Evolutionary conservation across 2,888 invertebrate species (phyloP).

Genomic region (Tortricodes alternella): DNA sequence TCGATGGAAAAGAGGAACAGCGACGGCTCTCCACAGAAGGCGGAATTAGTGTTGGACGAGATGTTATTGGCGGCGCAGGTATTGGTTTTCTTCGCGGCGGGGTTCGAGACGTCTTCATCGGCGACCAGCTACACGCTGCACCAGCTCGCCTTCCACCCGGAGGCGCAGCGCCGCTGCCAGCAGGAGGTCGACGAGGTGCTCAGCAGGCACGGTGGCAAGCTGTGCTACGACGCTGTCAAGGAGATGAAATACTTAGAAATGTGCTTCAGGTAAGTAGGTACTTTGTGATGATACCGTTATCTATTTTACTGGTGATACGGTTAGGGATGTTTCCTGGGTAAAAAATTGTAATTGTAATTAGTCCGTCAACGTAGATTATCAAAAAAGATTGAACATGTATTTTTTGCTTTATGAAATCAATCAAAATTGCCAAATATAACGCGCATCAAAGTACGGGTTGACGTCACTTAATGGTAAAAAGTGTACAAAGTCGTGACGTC

Average conservation of each 20-base stretch:
- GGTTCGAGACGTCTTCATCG: slow-evolving; percentile 59
- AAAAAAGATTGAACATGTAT: too few species aligned
- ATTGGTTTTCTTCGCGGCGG: slow-evolving; percentile 54
- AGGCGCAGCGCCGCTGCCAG: slow-evolving; percentile 49
- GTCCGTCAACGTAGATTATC: too few species aligned
- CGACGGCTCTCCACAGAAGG: slow-evolving; percentile 40
- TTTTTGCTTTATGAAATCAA: too few species aligned
- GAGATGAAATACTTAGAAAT: slow-evolving; percentile 52
- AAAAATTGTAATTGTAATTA: too few species aligned
- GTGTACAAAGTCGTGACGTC: too few species aligned
- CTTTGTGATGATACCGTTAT: not conserved
- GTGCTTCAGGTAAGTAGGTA: slow-evolving; percentile 36
- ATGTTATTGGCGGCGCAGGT: slow-evolving; percentile 48
- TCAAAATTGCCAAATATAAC: too few species aligned
- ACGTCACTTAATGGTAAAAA: too few species aligned
- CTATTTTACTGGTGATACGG: too few species aligned
- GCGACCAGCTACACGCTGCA: slow-evolving; percentile 47
- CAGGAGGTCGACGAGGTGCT: slow-evolving; percentile 51
- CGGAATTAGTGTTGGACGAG: slow-evolving; percentile 47
- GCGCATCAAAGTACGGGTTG: too few species aligned
- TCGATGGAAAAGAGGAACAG: slow-evolving; percentile 40
- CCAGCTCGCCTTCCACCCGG: slow-evolving; percentile 52
- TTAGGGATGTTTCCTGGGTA: too few species aligned
- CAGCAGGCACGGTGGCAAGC: slow-evolving; percentile 38
- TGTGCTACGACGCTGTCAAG: slow-evolving; percentile 48